These are phyloP conservation scores for Cochlearius cochlearius DNA, from an alignment of 2,113 vertebrate genomes.

Conservation along the genomic window DNA sequence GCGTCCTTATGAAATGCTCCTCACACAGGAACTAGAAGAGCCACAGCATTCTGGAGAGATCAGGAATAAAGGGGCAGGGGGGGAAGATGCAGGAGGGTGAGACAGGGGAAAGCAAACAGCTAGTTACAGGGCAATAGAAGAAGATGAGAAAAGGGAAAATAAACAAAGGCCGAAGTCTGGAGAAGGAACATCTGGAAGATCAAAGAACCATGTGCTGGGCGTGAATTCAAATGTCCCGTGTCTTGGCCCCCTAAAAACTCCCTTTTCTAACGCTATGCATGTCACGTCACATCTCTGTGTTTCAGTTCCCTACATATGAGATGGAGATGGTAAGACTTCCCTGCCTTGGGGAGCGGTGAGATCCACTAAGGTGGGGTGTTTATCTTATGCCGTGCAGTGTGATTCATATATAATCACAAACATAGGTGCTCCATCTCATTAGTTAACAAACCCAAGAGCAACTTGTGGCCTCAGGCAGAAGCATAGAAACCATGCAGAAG, in stretches of 20 bases:
- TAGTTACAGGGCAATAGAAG: neutral
- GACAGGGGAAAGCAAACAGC: neutral
- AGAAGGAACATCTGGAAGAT: neutral
- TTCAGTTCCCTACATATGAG: fast-evolving
- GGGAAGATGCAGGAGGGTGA: neutral
- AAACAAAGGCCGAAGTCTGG: neutral
- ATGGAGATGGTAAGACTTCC: neutral
- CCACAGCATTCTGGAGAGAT: neutral
- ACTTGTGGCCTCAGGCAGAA: neutral
- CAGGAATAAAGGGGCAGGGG: neutral
- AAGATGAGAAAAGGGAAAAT: neutral
- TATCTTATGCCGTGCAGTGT: neutral
- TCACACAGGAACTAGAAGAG: neutral
- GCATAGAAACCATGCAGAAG: neutral
- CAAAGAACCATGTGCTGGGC: neutral
- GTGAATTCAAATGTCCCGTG: neutral
- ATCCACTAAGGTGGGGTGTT: neutral
- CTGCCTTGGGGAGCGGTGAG: neutral
- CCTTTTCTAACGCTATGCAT: neutral
- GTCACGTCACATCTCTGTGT: neutral
- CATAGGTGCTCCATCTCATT: neutral
- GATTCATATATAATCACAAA: neutral
- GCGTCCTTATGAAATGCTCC: neutral
- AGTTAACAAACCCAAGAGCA: neutral
- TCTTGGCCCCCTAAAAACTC: neutral